Conservation (phyloP, 2,113 vertebrate species). For the Austrofundulus limnaeus region DNA sequence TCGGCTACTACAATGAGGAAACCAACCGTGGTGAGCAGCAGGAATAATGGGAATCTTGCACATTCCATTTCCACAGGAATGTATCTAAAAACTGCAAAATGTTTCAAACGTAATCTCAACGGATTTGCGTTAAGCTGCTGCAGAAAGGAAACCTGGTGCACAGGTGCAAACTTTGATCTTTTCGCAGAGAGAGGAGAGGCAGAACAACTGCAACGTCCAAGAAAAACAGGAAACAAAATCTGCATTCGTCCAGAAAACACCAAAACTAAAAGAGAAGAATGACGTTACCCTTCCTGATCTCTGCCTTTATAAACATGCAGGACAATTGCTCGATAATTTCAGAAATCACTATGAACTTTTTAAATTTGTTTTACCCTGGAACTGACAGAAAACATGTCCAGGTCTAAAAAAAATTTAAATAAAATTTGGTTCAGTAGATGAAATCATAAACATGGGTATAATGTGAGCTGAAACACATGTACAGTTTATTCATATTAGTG, state of each 20-base stretch:
- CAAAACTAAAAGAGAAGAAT: neutral
- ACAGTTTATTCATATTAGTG: too few relatives aligned
- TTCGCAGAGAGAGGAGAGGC: neutral
- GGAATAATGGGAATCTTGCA: conserved; percentile 40
- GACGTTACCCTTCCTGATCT: too few relatives aligned
- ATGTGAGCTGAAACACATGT: too few relatives aligned
- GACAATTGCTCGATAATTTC: neutral
- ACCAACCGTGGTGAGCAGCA: conserved; percentile 31
- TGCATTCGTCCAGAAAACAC: neutral
- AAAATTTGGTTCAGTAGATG: too few relatives aligned
- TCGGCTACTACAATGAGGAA: conserved; percentile 10
- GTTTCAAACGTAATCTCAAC: conserved; percentile 3
- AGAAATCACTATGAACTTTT: neutral
- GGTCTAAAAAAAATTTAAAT: too few relatives aligned
- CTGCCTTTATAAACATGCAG: neutral
- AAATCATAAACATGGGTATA: too few relatives aligned
- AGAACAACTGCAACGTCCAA: neutral
- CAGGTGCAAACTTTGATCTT: neutral
- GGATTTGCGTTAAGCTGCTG: neutral
- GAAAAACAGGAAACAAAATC: neutral
- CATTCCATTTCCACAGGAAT: conserved; percentile 46
- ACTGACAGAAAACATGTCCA: too few relatives aligned
- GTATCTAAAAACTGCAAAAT: conserved; percentile 14
- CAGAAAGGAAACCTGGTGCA: neutral
- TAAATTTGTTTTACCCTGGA: neutral